These are phyloP conservation scores for Phalera bucephala DNA, from an alignment of 2,888 invertebrate genomes.

Conservation along the genomic window DNA sequence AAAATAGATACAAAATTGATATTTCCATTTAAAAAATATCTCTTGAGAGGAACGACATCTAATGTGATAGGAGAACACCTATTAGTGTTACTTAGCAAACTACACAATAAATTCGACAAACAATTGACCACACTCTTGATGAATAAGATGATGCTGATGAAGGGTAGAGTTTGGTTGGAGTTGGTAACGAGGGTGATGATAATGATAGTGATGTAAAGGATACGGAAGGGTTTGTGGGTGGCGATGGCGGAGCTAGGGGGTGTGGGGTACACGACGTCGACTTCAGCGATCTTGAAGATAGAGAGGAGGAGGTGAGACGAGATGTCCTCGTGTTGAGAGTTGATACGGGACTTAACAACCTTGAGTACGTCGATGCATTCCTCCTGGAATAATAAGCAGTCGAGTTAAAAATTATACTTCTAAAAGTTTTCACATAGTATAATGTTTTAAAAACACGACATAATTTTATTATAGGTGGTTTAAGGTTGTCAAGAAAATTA, in stretches of 20 bases:
- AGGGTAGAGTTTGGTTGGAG: conserved; percentile 38
- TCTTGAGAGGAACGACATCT: conserved; percentile 59
- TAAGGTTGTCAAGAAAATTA: too few species aligned
- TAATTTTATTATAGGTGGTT: too few species aligned
- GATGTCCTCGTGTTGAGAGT: conserved; percentile 92
- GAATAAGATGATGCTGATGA: conserved; percentile 31
- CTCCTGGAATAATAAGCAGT: conserved; percentile 85
- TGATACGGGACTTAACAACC: conserved; percentile 92
- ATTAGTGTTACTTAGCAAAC: conserved; percentile 34
- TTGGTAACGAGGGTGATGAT: conserved; percentile 57
- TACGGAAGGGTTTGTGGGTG: conserved; percentile 47
- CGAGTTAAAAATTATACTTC: too few species aligned
- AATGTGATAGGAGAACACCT: conserved; percentile 35
- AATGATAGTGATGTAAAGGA: conserved; percentile 55
- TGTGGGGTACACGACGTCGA: conserved; percentile 91
- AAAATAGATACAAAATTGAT: conserved; percentile 70
- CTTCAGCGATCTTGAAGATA: conserved; percentile 96
- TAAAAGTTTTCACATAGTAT: too few species aligned
- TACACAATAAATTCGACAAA: conserved; percentile 65
- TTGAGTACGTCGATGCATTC: conserved; percentile 92
- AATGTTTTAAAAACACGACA: too few species aligned
- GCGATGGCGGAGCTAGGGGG: conserved; percentile 82
- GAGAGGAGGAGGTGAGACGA: conserved; percentile 93
- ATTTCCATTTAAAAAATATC: conserved; percentile 59
- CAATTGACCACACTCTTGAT: conserved; percentile 60